These are phyloP conservation scores for Notoglanidium macrostoma DNA, from an alignment of 2,797 vertebrate genomes.

Conservation along the genomic window DNA sequence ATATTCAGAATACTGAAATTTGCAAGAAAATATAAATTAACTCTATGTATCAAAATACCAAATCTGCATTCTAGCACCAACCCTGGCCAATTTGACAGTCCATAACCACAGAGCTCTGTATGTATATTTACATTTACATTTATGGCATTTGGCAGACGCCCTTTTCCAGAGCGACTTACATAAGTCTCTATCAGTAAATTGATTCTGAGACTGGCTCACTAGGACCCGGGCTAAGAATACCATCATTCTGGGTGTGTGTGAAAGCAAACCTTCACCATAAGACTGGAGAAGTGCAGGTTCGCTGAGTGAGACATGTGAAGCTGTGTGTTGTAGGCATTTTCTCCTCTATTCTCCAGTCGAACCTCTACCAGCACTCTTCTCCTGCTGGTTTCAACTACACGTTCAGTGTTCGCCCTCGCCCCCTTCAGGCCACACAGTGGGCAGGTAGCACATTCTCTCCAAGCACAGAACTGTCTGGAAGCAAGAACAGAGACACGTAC, in stretches of 20 bases:
- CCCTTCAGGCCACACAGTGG: conserved; percentile 62
- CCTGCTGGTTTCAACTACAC: conserved; percentile 79
- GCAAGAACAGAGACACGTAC: neutral
- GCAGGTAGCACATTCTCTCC: conserved; percentile 56
- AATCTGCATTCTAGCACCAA: neutral
- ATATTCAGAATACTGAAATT: neutral
- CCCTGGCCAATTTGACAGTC: neutral
- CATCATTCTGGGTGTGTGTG: neutral
- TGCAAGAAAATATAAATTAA: neutral
- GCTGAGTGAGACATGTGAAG: conserved; percentile 84
- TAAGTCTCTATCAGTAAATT: too few relatives aligned
- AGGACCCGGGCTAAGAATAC: too few relatives aligned
- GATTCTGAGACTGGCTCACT: too few relatives aligned
- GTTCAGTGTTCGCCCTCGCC: conserved; percentile 59
- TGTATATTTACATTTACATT: neutral
- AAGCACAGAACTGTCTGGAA: conserved; percentile 83
- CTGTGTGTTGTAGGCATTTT: conserved; percentile 85
- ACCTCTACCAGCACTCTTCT: conserved; percentile 81
- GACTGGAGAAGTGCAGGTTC: conserved; percentile 88
- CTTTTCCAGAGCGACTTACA: too few relatives aligned
- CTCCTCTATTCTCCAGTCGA: conserved; percentile 84
- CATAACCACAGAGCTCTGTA: neutral
- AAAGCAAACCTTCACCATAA: conserved; percentile 81
- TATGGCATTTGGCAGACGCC: too few relatives aligned
- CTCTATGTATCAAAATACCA: neutral